These are phyloP conservation scores for Drosophila busckii DNA, from an alignment of 1,140 invertebrate genomes.

Conservation along the genomic window DNA sequence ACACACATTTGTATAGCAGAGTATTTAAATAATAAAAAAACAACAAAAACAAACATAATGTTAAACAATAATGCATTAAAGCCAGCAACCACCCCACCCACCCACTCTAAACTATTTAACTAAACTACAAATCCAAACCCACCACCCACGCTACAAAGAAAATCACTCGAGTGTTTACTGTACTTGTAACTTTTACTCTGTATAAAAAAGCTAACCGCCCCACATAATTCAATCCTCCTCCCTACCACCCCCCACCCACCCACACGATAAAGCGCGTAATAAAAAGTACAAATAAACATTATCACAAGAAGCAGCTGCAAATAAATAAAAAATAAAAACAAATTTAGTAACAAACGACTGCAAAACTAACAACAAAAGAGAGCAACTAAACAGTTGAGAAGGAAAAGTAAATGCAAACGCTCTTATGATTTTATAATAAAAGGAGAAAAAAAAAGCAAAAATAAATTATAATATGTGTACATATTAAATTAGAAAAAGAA, in stretches of 20 bases:
- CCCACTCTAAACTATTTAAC: no score
- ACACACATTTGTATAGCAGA: constrained; percentile 44
- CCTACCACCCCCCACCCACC: constrained; percentile 57
- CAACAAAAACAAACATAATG: constrained; percentile 10
- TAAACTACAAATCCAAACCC: constrained; percentile 5
- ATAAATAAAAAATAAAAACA: constrained; percentile 8
- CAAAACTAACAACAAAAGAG: constrained; percentile 15
- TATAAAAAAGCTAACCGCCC: constrained; percentile 31
- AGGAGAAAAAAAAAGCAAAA: constrained; percentile 15
- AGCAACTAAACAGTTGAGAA: constrained; percentile 27
- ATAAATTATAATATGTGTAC: constrained; percentile 13
- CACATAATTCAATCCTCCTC: constrained; percentile 52
- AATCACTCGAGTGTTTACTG: not conserved
- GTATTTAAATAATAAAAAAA: constrained; percentile 18
- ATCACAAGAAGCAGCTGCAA: constrained; percentile 22
- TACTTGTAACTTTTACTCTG: no score
- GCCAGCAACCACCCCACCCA: no score
- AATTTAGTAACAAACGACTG: constrained; percentile 9
- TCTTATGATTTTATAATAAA: constrained; percentile 73
- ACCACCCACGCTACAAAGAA: not conserved
- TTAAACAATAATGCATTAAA: no score
- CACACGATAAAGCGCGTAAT: constrained; percentile 70
- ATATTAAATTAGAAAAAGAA: not conserved
- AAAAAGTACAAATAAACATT: constrained; percentile 78
- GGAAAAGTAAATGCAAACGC: constrained; percentile 48